Evolutionary conservation across 2,113 vertebrate species (phyloP), one percentile per base, ranked within the genome.

Genomic region (Menidia beryllina): DNA sequence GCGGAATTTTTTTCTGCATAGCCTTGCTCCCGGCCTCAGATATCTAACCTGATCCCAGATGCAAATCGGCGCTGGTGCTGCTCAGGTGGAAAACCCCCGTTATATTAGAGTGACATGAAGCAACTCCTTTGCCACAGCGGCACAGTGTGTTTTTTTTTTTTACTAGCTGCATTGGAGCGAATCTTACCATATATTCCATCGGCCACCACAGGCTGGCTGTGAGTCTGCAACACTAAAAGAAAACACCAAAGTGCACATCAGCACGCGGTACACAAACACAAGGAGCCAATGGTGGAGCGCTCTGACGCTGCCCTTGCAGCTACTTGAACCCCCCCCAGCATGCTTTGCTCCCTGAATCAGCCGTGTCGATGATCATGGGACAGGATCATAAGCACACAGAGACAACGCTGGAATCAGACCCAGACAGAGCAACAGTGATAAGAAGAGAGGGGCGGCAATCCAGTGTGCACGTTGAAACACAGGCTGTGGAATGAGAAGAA

Each of bases 101-200:
- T 55, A 34, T 4, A 6, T 57, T 57, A 57, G 5, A n/a, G 19
- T 15, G 36, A 51, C 14, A 36, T 45, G 30, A 36, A 60, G 14
- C 59, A 57, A 41, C 13, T 67, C 69, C 24, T 69, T 72, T 24
- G 60, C 84, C 82, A 85, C 54, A 20, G 67, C 72, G 79, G 59
- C 69, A 54, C n/a, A 0, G 9, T 60, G 73, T 52, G 67, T 58
- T 34, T 34, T 34, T 41, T 17, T 43, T 77, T 83, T 50, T 36
- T 4, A 68, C 71, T 49, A 75, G 21, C 60, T 73, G 53, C 61
- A 59, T 79, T 72, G 88, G 30, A 81, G 72, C 52, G 69, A n/a
- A n/a, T 82, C 92, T 94, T 93, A 94, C 91, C 92, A 93, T 91
- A 79, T 93, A 93, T 55, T 94, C 92, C 91, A 93, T 93, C 9